Conservation (phyloP, 2,888 invertebrate genomes). For the Cheilosia urbana region DNA sequence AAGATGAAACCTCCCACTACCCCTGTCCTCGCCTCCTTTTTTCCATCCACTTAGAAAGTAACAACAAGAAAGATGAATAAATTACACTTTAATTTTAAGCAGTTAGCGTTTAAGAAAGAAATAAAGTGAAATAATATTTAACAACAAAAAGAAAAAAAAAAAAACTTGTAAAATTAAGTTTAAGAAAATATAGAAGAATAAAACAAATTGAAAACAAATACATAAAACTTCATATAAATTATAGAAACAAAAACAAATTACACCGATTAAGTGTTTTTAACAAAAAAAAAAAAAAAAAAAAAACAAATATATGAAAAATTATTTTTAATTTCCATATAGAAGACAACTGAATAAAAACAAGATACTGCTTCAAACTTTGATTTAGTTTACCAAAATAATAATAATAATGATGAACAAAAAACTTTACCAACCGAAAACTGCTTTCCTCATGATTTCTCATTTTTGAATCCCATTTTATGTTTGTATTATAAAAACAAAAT, state of each 20-base stretch:
- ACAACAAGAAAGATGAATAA: slow-evolving; percentile 56
- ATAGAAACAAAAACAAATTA: slow-evolving; percentile 68
- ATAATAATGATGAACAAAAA: slow-evolving; percentile 30
- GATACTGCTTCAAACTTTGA: slow-evolving; percentile 72
- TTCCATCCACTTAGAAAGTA: slow-evolving; percentile 64
- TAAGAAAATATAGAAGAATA: slow-evolving; percentile 69
- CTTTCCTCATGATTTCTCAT: slow-evolving; percentile 46
- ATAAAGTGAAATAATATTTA: slow-evolving; percentile 67
- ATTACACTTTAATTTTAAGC: slow-evolving; percentile 75
- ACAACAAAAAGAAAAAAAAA: slow-evolving; percentile 60
- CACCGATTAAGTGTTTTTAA: slow-evolving; percentile 75
- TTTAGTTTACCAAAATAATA: slow-evolving; percentile 50
- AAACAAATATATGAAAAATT: slow-evolving; percentile 46
- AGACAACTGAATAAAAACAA: slow-evolving; percentile 40
- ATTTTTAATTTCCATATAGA: slow-evolving; percentile 56
- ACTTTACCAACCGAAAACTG: slow-evolving; percentile 65
- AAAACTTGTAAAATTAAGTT: slow-evolving; percentile 73
- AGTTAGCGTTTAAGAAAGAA: slow-evolving; percentile 71
- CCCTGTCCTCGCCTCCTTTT: slow-evolving; percentile 42
- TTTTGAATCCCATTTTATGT: slow-evolving; percentile 62
- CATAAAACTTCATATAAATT: slow-evolving; percentile 72
- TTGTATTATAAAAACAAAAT: slow-evolving; percentile 65
- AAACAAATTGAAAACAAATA: slow-evolving; percentile 74
- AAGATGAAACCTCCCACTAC: slow-evolving; percentile 20
- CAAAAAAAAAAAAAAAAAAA: slow-evolving; percentile 44